Conservation (phyloP, 2,113 vertebrate genomes). For the Lamprotornis superbus region DNA sequence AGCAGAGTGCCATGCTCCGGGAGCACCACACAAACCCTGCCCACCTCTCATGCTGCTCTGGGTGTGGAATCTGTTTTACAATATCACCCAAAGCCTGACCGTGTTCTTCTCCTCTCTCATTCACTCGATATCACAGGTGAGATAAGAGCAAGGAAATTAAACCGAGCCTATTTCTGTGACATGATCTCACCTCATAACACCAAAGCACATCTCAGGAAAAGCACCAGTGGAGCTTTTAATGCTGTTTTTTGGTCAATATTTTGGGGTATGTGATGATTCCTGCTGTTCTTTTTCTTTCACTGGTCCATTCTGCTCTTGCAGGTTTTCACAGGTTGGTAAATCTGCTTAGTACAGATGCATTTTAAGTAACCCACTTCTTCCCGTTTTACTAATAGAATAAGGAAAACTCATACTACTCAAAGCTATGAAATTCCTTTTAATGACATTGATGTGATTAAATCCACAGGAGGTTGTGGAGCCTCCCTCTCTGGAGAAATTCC, state of each 20-base stretch:
- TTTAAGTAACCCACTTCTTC: background rate
- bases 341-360: background rate
- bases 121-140: background rate
- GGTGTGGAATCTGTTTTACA: background rate
- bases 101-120: background rate
- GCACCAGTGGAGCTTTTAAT: background rate
- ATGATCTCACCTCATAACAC: background rate
- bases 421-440: background rate
- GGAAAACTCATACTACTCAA: background rate
- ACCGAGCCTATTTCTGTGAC: constrained; percentile 21
- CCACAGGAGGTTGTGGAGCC: background rate
- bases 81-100: background rate
- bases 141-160: constrained; percentile 2
- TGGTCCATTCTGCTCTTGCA: background rate
- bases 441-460: background rate
- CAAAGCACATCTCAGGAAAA: background rate
- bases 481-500: background rate
- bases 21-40: background rate
- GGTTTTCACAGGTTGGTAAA: background rate
- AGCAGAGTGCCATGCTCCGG: background rate
- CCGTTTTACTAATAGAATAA: background rate
- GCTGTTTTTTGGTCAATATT: background rate
- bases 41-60: background rate
- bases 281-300: background rate
- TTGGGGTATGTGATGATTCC: background rate